Evolutionary conservation across 2,888 invertebrate genomes (phyloP).

Genomic region (Tenthredo scrophulariae): DNA sequence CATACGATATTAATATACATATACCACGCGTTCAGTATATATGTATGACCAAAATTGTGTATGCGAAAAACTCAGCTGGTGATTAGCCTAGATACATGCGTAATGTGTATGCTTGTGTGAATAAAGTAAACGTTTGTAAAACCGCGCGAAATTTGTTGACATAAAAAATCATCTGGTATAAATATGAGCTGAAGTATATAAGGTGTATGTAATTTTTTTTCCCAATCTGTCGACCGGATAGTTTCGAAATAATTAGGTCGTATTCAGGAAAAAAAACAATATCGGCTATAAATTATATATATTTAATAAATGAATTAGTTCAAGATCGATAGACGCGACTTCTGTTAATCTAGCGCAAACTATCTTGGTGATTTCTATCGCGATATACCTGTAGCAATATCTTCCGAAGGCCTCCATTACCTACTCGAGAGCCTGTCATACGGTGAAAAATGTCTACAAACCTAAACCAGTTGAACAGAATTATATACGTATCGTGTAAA

Average conservation of each 20-base stretch:
- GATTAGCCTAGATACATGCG: neutral
- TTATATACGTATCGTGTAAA: neutral
- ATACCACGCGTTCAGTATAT: neutral
- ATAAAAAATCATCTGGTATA: neutral
- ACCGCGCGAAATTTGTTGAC: conserved; percentile 5
- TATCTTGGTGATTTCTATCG: neutral
- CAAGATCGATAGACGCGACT: neutral
- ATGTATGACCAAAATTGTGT: neutral
- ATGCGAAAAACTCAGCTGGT: neutral
- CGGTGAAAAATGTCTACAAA: neutral
- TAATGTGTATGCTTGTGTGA: neutral
- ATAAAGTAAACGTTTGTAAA: conserved; percentile 4
- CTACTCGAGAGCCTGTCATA: neutral
- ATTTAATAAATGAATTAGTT: conserved; percentile 12
- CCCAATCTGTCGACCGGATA: neutral
- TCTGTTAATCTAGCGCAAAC: neutral
- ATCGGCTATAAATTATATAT: neutral
- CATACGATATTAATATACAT: neutral
- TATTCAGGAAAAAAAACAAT: neutral
- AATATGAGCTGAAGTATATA: neutral
- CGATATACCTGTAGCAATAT: neutral
- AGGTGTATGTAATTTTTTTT: neutral
- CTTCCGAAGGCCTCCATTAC: neutral
- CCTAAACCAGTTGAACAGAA: neutral
- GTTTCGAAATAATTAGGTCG: neutral